Conservation (phyloP, 1,140 invertebrate species). For the Drosophila serrata region DNA sequence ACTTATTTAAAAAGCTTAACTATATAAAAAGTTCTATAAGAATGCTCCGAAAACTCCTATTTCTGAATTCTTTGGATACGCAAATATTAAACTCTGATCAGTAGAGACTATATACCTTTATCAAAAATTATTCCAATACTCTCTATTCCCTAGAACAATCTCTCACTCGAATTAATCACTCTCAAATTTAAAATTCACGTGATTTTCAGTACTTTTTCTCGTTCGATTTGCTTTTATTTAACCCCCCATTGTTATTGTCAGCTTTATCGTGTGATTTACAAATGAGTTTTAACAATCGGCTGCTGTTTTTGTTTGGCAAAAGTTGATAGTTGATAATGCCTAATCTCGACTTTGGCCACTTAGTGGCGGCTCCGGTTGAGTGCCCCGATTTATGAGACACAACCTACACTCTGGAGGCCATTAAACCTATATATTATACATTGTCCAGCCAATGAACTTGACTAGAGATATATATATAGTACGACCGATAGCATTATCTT, state of each 20-base stretch:
- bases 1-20: neutral
- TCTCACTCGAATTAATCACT: neutral
- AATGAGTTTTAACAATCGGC: slow-evolving; percentile 27
- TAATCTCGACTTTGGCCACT: slow-evolving; percentile 28
- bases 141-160: neutral
- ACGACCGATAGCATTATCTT: slow-evolving; percentile 25
- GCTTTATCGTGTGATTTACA: slow-evolving; percentile 57
- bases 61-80: neutral
- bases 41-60: neutral
- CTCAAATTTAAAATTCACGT: slow-evolving; percentile 16
- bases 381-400: slow-evolving; percentile 25
- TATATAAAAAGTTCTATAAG: neutral
- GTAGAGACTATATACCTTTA: neutral
- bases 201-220: slow-evolving; percentile 10
- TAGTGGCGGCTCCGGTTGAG: slow-evolving; percentile 20
- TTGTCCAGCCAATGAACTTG: slow-evolving; percentile 19
- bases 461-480: slow-evolving; percentile 3
- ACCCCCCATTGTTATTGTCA: slow-evolving; percentile 24
- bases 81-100: neutral
- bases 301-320: slow-evolving; percentile 29
- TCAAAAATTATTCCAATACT: neutral
- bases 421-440: slow-evolving; percentile 8
- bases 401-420: neutral
- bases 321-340: slow-evolving; percentile 24
- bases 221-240: slow-evolving; percentile 14